A percentile compares a stretch with the other conserved stretches of the same genome.
phyloP scores from a whole-genome alignment of 2,888 invertebrate species.

The Cryptocheilus praepositus region DNA sequence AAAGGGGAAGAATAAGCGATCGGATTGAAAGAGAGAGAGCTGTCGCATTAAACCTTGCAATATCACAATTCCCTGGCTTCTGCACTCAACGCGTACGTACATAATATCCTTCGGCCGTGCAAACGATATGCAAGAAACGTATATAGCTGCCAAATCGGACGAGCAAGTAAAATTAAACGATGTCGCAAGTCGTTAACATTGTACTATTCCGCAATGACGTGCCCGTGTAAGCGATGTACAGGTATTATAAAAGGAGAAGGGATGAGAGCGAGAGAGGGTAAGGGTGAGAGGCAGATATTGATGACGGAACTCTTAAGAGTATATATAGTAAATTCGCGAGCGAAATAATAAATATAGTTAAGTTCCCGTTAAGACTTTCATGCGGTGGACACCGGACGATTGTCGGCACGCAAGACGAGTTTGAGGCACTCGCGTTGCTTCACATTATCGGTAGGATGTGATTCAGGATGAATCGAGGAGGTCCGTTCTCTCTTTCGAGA shows the following conservation, averaged over 20 bases:
- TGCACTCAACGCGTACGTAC: too few relatives aligned
- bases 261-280: conserved; percentile 1
- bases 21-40: too few relatives aligned
- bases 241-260: neutral
- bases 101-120: conserved; percentile 4
- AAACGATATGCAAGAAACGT: too few relatives aligned
- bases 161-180: conserved; percentile 6
- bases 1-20: neutral
- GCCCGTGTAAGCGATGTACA: too few relatives aligned
- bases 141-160: neutral
- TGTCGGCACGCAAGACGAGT: conserved; percentile 49
- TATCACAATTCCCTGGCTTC: too few relatives aligned
- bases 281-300: neutral
- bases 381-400: conserved; percentile 44
- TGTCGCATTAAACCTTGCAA: too few relatives aligned
- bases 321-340: conserved; percentile 3
- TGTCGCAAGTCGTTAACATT: neutral
- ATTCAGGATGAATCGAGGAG: too few relatives aligned
- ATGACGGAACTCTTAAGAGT: conserved; percentile 1
- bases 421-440: conserved; percentile 41
- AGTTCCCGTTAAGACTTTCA: conserved; percentile 17
- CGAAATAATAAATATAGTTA: neutral
- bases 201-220: too few relatives aligned
- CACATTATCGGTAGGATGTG: conserved; percentile 4
- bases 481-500: too few relatives aligned